Evolutionary conservation across 2,888 invertebrate species (phyloP), one percentile per base, ranked within the genome.

Genomic region (Thyatira batis): DNA sequence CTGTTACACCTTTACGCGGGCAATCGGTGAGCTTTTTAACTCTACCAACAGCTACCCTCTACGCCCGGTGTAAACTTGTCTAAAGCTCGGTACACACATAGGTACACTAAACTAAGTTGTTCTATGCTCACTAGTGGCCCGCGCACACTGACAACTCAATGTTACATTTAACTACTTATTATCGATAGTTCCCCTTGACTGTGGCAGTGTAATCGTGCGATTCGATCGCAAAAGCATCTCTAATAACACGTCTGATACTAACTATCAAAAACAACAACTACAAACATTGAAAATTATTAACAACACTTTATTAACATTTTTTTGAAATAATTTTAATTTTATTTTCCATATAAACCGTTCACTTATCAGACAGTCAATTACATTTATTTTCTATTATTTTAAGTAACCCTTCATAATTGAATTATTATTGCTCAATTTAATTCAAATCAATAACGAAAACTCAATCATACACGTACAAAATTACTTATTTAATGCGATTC

Each of bases 141-240:
- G 75, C 67, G 75, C 88, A 80, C 85, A 84, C 71, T 83, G 87
- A 85, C 88, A 88, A 88, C 88, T 80, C 73, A 71, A 73, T 59
- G 45, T 33, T 54, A 54, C 50, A 48, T 50, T 54, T 53, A 50
- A 63, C 63, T 61, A 64, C 62, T 67, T 72, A 72, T 57, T 58
- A 69, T 70, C 62, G 57, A 63, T 60, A 69, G 68, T 66, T 61
- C 66, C 65, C 57, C 69, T 66, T 65, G 71, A 67, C 48, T 48
- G 6, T 85, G 85, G 82, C 84, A 84, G 84, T 84, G 82, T 63
- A 60, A 65, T 57, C 61, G 54, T 65, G 62, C 60, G 54, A 61
- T 70, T 59, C 59, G 54, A 58, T 58, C 45, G 44, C 21, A 49
- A 13, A 49, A 20, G 39, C 39, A 39, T 39, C 17, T 17, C 39